phyloP scores from a whole-genome alignment of 2,888 invertebrate species.

The Rutpela maculata region DNA sequence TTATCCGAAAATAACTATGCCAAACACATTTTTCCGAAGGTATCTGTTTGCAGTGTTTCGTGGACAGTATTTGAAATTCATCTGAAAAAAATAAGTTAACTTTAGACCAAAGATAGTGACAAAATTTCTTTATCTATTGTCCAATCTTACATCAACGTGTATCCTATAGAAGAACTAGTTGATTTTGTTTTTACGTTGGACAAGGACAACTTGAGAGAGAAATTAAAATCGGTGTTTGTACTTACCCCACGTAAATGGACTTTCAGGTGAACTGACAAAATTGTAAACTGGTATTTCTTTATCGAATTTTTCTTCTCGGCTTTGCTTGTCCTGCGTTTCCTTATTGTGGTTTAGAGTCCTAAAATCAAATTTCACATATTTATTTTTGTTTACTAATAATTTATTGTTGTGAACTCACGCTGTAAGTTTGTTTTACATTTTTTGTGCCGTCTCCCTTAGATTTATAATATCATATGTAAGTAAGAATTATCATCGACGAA shows the following conservation, averaged over 20 bases:
- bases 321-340: constrained; percentile 56
- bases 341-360: constrained; percentile 63
- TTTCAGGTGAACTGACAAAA: constrained; percentile 88
- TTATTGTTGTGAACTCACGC: too few species aligned
- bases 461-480: too few species aligned
- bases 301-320: constrained; percentile 59
- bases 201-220: too few species aligned
- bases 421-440: too few species aligned
- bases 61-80: constrained; percentile 76
- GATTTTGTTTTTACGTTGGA: too few species aligned
- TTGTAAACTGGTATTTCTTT: constrained; percentile 85
- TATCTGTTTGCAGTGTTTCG: constrained; percentile 76
- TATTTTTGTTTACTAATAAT: too few species aligned
- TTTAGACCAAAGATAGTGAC: neutral
- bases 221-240: constrained; percentile 54
- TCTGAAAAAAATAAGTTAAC: constrained; percentile 67
- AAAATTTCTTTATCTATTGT: too few species aligned
- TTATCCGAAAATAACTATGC: constrained; percentile 80
- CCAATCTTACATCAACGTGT: too few species aligned
- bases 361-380: constrained; percentile 38
- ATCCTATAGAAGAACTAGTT: too few species aligned
- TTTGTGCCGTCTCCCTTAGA: too few species aligned
- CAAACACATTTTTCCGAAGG: constrained; percentile 79
- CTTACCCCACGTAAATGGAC: constrained; percentile 87
- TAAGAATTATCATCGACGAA: too few species aligned